Percentiles rank a stretch among this genome's conserved stretches.
These are phyloP conservation scores for Pteropus alecto DNA, from an alignment of 2,113 vertebrate species.

Conservation along the genomic window DNA sequence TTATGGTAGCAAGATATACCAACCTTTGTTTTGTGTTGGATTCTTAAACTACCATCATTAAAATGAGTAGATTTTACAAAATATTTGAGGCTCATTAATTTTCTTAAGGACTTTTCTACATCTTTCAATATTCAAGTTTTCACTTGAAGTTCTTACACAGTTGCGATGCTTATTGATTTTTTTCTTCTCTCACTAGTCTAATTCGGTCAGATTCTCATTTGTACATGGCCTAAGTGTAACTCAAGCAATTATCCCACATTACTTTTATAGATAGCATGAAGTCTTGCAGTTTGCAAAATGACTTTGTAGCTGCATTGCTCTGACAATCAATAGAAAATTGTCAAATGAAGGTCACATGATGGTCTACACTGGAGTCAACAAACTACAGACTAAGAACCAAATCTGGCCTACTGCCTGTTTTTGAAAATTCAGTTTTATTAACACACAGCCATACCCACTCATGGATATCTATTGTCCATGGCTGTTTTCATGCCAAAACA, in stretches of 20 bases:
- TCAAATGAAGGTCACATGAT: neutral
- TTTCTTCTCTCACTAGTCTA: neutral
- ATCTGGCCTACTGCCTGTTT: neutral
- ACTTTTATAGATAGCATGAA: neutral
- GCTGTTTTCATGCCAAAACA: neutral
- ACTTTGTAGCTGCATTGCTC: neutral
- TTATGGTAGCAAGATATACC: neutral
- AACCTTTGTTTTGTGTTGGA: neutral
- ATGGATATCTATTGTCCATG: neutral
- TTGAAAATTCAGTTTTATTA: slow-evolving; percentile 8
- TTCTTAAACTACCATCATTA: neutral
- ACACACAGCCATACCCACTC: neutral
- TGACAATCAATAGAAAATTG: neutral
- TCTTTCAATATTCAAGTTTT: neutral
- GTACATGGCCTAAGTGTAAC: neutral
- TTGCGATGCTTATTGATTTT: neutral
- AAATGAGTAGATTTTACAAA: neutral
- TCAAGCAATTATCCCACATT: neutral
- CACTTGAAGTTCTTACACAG: neutral
- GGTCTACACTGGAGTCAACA: neutral
- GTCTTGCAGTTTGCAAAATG: neutral
- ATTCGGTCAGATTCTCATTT: neutral
- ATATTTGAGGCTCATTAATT: neutral
- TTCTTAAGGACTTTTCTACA: neutral
- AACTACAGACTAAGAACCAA: neutral